Evolutionary conservation across 2,797 vertebrate genomes (phyloP), one percentile per base, ranked within the genome.

Genomic region (Yasuhikotakia modesta): DNA sequence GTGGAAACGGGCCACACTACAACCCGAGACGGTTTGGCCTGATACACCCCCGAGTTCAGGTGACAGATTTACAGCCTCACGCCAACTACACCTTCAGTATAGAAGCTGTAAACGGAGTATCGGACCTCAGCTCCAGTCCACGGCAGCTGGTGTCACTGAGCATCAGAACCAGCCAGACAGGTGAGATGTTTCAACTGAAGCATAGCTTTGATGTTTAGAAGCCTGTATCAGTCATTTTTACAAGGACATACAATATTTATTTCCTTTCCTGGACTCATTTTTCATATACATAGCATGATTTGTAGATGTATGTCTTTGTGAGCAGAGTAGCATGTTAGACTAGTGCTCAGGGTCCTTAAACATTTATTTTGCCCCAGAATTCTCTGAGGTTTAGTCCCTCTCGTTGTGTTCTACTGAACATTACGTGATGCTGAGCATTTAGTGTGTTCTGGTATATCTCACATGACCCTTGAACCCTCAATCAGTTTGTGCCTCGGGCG

Each of bases 21-120:
- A 83, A 96, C 58, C 97, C 97, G 0, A 86, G 95, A n/a, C 95
- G 95, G 0, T 89, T 93, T 1, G 96, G 97, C 64, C 92, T 99
- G 79, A 93, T 84, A 86, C 96, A 97, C 79, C 92, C 89, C 80
- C 95, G 95, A 0, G 96, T 99, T 64, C 93, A 94, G 0, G 94
- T 98, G 64, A 91, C 91, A 64, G 97, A 98, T 88, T 96, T 99
- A 77, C 92, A 96, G 12, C 91, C 96, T 0, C 95, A 98, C 1
- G 95, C 92, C 87, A 99, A 99, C 93, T 99, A 98, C 89, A 98
- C 97, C 76, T 99, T 99, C 45, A 97, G 97, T 92, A 97, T 99
- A 0, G 95, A 98, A 90, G 96, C 96, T 30, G 92, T 91, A n/a
- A 99, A 99, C 4, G 97, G 97, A 0, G 97, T 99, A 77, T 99